phyloP scores from a whole-genome alignment of 2,888 invertebrate genomes.

The Gasteruption jaculator region DNA sequence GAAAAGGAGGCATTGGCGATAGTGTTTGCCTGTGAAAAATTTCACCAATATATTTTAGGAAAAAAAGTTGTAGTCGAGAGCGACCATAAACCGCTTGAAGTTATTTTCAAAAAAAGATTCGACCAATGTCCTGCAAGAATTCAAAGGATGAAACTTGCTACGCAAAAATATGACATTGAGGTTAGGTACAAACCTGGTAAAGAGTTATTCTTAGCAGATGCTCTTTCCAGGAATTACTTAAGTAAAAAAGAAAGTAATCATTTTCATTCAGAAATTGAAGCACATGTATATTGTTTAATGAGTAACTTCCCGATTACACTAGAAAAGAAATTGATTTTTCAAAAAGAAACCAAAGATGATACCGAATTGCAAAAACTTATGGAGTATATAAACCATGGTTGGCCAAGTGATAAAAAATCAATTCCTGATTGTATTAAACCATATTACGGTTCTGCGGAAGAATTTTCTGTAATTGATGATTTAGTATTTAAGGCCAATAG shows the following conservation, averaged over 20 bases:
- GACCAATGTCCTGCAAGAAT: conserved; percentile 19
- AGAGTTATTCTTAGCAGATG: conserved; percentile 32
- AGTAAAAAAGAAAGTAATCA: conserved; percentile 2
- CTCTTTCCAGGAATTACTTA: no score
- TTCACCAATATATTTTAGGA: conserved; percentile 39
- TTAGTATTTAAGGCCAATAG: conserved; percentile 22
- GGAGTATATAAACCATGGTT: conserved; percentile 25
- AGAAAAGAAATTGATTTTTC: conserved; percentile 6
- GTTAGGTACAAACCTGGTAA: conserved; percentile 31
- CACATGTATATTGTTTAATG: conserved; percentile 15
- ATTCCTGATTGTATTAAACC: conserved; percentile 7
- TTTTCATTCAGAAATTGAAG: conserved; percentile 13
- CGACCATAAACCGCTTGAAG: conserved; percentile 36
- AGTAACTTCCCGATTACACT: conserved; percentile 15
- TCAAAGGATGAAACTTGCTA: conserved; percentile 15
- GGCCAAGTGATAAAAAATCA: conserved; percentile 12
- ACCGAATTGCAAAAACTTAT: conserved; percentile 23
- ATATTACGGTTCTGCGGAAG: conserved; percentile 17
- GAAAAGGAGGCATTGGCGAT: conserved; percentile 42
- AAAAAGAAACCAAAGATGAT: conserved; percentile 21
- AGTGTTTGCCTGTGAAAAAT: conserved; percentile 34
- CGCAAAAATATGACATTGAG: conserved; percentile 22
- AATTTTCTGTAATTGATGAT: conserved; percentile 18
- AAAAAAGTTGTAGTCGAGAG: conserved; percentile 28
- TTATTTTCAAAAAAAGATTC: conserved; percentile 32